Percentiles rank a stretch among this genome's conserved stretches.
Conservation (phyloP, 2,113 vertebrate genomes). For the Muscicapa adusta region DNA sequence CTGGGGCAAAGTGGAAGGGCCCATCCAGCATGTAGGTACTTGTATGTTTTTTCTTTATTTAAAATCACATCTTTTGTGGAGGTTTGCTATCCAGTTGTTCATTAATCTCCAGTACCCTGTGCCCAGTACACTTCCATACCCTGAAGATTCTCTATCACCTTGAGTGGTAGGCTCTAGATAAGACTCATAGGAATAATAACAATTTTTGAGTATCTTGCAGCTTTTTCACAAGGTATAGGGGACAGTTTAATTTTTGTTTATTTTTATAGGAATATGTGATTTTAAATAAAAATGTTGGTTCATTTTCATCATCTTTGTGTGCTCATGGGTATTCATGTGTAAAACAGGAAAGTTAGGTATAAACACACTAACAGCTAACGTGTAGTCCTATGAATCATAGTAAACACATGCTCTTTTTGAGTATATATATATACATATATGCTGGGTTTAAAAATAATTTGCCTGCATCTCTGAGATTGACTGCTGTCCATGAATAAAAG, state of each 20-base stretch:
- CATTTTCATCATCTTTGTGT: neutral
- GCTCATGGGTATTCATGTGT: neutral
- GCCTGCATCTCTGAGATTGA: neutral
- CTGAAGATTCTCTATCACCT: neutral
- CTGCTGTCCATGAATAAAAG: neutral
- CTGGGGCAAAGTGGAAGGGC: neutral
- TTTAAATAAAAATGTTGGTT: neutral
- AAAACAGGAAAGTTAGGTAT: neutral
- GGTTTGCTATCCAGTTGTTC: neutral
- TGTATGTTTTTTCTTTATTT: neutral
- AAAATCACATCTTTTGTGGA: neutral
- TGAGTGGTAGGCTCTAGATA: neutral
- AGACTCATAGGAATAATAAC: neutral
- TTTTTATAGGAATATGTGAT: neutral
- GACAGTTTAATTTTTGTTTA: neutral
- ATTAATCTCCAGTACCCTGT: neutral
- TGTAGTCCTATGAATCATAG: neutral
- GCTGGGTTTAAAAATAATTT: neutral
- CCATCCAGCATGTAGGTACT: neutral
- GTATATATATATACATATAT: neutral
- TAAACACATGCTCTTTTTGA: neutral
- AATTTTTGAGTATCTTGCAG: neutral
- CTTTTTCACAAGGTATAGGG: neutral
- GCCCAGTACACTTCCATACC: neutral
- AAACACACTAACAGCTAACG: neutral